Conservation (phyloP, 1,140 invertebrate species). For the Sminthurides bifidus region DNA sequence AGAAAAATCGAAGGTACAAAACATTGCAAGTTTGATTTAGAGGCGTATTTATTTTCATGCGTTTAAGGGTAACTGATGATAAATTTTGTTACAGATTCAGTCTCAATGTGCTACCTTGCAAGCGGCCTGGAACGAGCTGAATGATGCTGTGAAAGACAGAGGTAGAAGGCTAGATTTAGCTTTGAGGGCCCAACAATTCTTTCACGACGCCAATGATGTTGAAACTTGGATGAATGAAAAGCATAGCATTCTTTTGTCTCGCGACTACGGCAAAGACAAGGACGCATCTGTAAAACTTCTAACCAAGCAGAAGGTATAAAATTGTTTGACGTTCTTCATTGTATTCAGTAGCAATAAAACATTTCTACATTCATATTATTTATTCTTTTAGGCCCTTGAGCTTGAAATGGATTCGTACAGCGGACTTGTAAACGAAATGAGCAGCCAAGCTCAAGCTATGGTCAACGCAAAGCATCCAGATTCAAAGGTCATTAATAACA, state of each 20-base stretch:
- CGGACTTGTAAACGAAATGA: slow-evolving; percentile 84
- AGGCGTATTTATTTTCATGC: slow-evolving; percentile 1
- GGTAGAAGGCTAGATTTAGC: slow-evolving; percentile 69
- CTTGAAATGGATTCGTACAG: slow-evolving; percentile 86
- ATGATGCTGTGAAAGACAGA: slow-evolving; percentile 54
- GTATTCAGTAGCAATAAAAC: background rate
- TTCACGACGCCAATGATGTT: slow-evolving; percentile 76
- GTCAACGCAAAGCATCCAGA: slow-evolving; percentile 61
- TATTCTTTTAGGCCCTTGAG: slow-evolving; percentile 57
- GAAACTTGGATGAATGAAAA: slow-evolving; percentile 86
- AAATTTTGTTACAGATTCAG: slow-evolving; percentile 41
- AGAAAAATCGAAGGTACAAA: slow-evolving; percentile 57
- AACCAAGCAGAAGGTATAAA: slow-evolving; percentile 72
- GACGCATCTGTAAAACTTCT: slow-evolving; percentile 79
- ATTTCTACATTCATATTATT: slow-evolving; percentile 3
- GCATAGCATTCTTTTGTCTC: slow-evolving; percentile 62
- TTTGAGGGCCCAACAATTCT: slow-evolving; percentile 70
- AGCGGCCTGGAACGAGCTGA: slow-evolving; percentile 55
- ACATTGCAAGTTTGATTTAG: slow-evolving; percentile 6
- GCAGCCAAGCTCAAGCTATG: slow-evolving; percentile 67
- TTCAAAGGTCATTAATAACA: slow-evolving; percentile 60
- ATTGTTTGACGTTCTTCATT: background rate
- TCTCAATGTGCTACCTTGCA: slow-evolving; percentile 52
- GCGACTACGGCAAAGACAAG: slow-evolving; percentile 74
- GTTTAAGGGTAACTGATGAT: background rate